Evolutionary conservation across 2,888 invertebrate genomes (phyloP).

Genomic region (Sarcophaga variegata): DNA sequence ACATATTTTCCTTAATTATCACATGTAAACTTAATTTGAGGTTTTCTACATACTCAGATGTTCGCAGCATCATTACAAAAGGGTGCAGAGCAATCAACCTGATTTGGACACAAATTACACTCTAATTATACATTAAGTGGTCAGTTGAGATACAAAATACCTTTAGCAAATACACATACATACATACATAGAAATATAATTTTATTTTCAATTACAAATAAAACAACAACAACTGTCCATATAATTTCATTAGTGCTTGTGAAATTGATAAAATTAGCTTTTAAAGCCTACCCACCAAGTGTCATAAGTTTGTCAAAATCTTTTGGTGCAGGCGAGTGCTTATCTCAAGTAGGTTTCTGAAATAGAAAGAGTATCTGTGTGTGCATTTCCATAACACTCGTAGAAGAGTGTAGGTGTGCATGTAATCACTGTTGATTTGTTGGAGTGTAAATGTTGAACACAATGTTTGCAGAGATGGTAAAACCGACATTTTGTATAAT

Average conservation of each 20-base stretch:
- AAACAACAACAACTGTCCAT: too few species aligned
- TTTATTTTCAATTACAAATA: too few species aligned
- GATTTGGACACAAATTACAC: slow-evolving; percentile 62
- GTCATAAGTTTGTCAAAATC: slow-evolving; percentile 58
- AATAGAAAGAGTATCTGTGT: too few species aligned
- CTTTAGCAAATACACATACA: slow-evolving; percentile 6
- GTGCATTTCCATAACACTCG: background rate
- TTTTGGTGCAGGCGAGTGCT: slow-evolving; percentile 22
- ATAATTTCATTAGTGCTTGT: background rate
- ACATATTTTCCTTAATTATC: slow-evolving; percentile 38
- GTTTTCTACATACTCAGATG: slow-evolving; percentile 41
- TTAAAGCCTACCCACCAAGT: slow-evolving; percentile 62
- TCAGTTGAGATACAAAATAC: slow-evolving; percentile 55
- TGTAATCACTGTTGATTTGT: background rate
- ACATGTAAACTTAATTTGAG: slow-evolving; percentile 60
- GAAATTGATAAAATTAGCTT: slow-evolving; percentile 66
- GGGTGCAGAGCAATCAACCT: background rate
- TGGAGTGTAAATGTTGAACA: slow-evolving; percentile 5
- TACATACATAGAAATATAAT: background rate
- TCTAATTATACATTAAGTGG: slow-evolving; percentile 69
- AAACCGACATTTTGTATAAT: slow-evolving; percentile 43
- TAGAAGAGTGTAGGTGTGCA: background rate
- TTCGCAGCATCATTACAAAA: slow-evolving; percentile 6
- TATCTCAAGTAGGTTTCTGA: background rate
- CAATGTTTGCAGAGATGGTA: slow-evolving; percentile 1